Conservation (phyloP, 2,113 vertebrate species). For the Amphilophus citrinellus region DNA sequence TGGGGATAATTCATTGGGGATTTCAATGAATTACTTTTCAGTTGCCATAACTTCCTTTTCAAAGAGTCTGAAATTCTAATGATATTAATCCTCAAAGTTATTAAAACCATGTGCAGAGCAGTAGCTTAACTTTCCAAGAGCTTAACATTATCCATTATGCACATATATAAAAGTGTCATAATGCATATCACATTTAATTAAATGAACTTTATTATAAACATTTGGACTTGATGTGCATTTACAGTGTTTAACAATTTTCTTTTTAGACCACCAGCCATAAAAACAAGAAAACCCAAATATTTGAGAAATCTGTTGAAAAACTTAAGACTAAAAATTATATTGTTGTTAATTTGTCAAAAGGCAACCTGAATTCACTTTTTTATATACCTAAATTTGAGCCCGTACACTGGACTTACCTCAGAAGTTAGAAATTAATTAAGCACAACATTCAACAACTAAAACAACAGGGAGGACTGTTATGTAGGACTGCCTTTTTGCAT, state of each 20-base stretch:
- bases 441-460: too few species aligned
- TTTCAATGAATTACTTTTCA: constrained; percentile 62
- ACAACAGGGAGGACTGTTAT: too few species aligned
- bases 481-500: too few species aligned
- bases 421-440: background rate
- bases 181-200: constrained; percentile 23
- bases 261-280: background rate
- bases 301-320: background rate
- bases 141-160: constrained; percentile 41
- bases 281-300: background rate
- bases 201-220: background rate
- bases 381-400: background rate
- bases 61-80: constrained; percentile 57
- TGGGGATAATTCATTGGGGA: constrained; percentile 50
- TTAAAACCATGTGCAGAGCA: constrained; percentile 57
- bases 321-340: background rate
- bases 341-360: background rate
- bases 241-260: too few species aligned
- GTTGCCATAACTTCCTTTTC: constrained; percentile 53
- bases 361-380: background rate
- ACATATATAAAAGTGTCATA: constrained; percentile 24
- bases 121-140: constrained; percentile 56
- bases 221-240: background rate
- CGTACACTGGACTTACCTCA: background rate
- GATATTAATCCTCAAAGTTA: constrained; percentile 71